Conservation (phyloP, 2,113 vertebrate genomes). For the Sula dactylatra region DNA sequence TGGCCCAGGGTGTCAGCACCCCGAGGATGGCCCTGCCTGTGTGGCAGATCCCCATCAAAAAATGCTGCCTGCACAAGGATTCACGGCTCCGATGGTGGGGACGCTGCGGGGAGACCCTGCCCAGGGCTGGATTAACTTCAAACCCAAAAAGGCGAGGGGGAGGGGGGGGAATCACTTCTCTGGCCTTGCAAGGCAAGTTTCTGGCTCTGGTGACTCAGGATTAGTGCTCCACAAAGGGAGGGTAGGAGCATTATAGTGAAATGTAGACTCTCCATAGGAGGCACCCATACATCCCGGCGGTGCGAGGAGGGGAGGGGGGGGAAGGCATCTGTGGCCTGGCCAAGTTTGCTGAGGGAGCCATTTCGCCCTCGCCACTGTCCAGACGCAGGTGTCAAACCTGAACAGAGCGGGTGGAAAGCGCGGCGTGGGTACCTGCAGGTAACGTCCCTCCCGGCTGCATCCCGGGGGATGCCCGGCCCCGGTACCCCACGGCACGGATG, state of each 20-base stretch:
- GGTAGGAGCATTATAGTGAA: conserved; percentile 23
- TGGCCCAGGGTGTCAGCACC: background rate
- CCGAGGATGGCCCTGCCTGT: background rate
- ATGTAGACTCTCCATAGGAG: conserved; percentile 54
- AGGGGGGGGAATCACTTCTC: background rate
- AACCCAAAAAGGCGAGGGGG: background rate
- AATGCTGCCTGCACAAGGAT: accelerated
- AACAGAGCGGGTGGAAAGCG: background rate
- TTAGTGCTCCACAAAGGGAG: conserved; percentile 51
- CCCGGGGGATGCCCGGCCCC: background rate
- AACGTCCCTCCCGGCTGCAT: background rate
- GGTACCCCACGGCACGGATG: background rate
- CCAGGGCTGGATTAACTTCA: conserved; percentile 41
- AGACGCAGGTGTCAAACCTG: background rate
- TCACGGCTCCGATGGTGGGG: background rate
- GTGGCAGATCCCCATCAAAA: background rate
- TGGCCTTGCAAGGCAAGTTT: background rate
- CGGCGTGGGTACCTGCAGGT: background rate
- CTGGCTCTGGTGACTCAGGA: conserved; percentile 36
- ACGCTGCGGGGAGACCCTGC: background rate
- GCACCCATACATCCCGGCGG: background rate
- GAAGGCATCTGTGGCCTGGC: background rate
- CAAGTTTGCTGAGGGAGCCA: background rate
- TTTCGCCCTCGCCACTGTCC: background rate
- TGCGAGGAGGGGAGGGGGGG: background rate